A percentile compares a stretch with the other conserved stretches of the same genome.
phyloP scores from a whole-genome alignment of 2,113 vertebrate species.

The Pangasianodon hypophthalmus region DNA sequence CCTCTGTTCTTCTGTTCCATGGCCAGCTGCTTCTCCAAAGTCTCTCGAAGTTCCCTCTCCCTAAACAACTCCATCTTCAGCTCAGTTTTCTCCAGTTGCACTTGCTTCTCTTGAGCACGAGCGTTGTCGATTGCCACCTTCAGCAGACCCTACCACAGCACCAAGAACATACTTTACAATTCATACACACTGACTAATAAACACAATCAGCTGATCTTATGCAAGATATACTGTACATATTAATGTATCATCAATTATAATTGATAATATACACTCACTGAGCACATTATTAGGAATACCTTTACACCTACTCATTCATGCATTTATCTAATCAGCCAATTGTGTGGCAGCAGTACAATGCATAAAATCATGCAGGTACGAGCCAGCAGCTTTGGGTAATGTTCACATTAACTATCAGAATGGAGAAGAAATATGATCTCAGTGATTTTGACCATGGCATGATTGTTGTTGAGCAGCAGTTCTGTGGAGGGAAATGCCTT shows the following conservation, averaged over 20 bases:
- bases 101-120: slow-evolving; percentile 98
- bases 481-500: neutral
- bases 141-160: slow-evolving; percentile 85
- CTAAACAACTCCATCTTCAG: slow-evolving; percentile 99
- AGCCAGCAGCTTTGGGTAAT: neutral
- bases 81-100: slow-evolving; percentile 98
- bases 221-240: neutral
- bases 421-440: neutral
- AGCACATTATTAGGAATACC: neutral
- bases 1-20: slow-evolving; percentile 99
- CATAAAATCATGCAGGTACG: neutral
- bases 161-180: slow-evolving; percentile 17
- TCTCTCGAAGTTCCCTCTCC: slow-evolving; percentile 96
- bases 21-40: slow-evolving; percentile 96
- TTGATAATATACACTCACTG: neutral
- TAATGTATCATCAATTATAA: neutral
- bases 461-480: neutral
- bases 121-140: slow-evolving; percentile 99
- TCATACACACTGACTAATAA: slow-evolving; percentile 16
- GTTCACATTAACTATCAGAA: neutral
- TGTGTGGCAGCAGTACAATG: neutral
- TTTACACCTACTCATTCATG: neutral
- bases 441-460: neutral
- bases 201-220: neutral
- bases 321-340: neutral